These are phyloP conservation scores for Papilio demoleus DNA, from an alignment of 2,888 invertebrate genomes.

Conservation along the genomic window DNA sequence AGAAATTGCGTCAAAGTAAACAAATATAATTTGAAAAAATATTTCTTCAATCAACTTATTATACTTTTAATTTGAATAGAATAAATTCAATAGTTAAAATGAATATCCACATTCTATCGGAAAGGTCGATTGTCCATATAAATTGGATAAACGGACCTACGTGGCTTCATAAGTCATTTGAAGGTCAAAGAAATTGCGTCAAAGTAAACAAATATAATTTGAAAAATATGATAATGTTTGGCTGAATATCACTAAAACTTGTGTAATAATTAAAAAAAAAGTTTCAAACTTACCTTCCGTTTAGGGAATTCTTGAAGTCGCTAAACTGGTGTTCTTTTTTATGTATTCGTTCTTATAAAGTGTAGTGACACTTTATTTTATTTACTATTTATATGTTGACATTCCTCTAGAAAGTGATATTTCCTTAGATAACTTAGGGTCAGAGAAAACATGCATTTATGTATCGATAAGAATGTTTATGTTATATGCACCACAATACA, in stretches of 20 bases:
- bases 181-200: not conserved
- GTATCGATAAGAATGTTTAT: too few relatives aligned
- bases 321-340: conserved; percentile 8
- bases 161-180: conserved; percentile 4
- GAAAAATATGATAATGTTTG: not conserved
- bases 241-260: not conserved
- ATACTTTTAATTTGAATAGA: too few relatives aligned
- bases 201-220: not conserved
- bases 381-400: not conserved
- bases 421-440: too few relatives aligned
- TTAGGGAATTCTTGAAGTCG: not conserved
- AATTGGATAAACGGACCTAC: not conserved
- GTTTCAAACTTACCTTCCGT: conserved; percentile 35
- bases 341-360: not conserved
- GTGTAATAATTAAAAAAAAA: conserved; percentile 4
- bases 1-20: not conserved
- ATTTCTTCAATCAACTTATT: too few relatives aligned
- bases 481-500: too few relatives aligned
- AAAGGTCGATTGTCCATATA: not conserved
- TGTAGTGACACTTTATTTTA: not conserved
- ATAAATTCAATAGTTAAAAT: too few relatives aligned
- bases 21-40: not conserved
- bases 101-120: not conserved
- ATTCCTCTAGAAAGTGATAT: too few relatives aligned
- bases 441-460: too few relatives aligned